Conservation (phyloP, 2,888 invertebrate species). For the Eupithecia subfuscata region DNA sequence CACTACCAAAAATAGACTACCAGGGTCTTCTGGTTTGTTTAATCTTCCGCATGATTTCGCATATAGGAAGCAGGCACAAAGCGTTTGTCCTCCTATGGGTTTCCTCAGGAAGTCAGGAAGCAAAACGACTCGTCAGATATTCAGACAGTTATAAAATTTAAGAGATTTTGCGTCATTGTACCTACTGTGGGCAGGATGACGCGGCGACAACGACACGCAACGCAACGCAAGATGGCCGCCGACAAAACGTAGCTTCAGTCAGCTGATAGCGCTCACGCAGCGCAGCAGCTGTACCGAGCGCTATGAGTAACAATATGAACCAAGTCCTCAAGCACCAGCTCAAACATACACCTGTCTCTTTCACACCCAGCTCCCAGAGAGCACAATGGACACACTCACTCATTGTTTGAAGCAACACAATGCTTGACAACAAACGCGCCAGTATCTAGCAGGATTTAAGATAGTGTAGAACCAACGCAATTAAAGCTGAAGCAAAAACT, state of each 20-base stretch:
- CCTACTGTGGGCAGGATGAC: conserved; percentile 66
- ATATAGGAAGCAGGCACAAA: conserved; percentile 59
- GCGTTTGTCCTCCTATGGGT: conserved; percentile 33
- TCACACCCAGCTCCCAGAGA: conserved; percentile 57
- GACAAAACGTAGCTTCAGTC: conserved; percentile 60
- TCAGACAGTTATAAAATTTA: conserved; percentile 72
- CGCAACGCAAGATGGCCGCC: conserved; percentile 79
- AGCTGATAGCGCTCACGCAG: conserved; percentile 81
- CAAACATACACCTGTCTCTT: conserved; percentile 71
- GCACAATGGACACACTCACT: conserved; percentile 66
- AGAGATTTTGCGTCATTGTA: conserved; percentile 69
- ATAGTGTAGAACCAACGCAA: conserved; percentile 11
- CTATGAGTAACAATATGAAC: conserved; percentile 41
- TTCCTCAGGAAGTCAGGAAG: conserved; percentile 31
- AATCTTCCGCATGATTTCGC: conserved; percentile 69
- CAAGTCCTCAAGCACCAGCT: conserved; percentile 45
- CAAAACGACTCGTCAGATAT: conserved; percentile 48
- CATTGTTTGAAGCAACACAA: conserved; percentile 69
- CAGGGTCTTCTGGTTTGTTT: conserved; percentile 67
- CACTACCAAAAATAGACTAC: conserved; percentile 76
- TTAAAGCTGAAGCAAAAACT: not conserved
- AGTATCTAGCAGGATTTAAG: conserved; percentile 42
- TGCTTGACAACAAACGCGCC: conserved; percentile 51
- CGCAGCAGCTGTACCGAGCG: conserved; percentile 70
- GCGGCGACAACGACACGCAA: conserved; percentile 67